Base-by-base conservation (phyloP, 2,113 vertebrate species). In the Melanerpes formicivorus region DNA sequence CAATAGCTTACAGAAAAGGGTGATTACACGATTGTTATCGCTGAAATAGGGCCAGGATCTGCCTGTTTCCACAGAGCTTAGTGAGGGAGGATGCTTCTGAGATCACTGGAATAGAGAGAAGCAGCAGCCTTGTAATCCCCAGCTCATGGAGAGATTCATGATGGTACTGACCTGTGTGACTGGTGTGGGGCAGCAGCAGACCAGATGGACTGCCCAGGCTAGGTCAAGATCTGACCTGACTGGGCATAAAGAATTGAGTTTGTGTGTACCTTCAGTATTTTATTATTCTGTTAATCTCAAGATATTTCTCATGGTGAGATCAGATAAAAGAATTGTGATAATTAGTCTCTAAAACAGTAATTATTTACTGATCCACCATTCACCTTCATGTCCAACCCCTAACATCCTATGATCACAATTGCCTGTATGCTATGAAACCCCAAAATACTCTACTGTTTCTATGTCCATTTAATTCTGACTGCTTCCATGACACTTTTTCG, bases 121-220 rank as follows among this genome's bases (percentile, higher is more conserved):
- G 52, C 6, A 44, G 21, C n/a, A 78, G 9, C 58, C 23, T 18
- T 27, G 27, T 32, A 42, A 83, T 34, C 23, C 32, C 37, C 15
- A 11, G 26, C 11, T 55, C 17, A 5, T 2, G 26, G 40, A 55
- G 40, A 59, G 15, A 5, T 5, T 22, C 0, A 0, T 54, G 66
- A 14, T 26, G 56, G 10, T 52, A 11, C 67, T 79, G 42, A 13
- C 29, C 34, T 32, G 11, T 2, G 1, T 1, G 14, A 44, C 30
- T n/a, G 75, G 27, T 48, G 34, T 1, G 0, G 21, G 8, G 8
- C 4, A 18, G 32, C 50, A 21, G 37, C 55, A 78, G 46, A 25
- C 17, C 54, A 8, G 5, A 7, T 3, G 29, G 27, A 9, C 44
- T 55, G 27, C n/a, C 40, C 15, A 5, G 0, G 2, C 32, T 12